Base-by-base conservation (phyloP, 1,140 invertebrate species). In the Zaprionus lachaisei region DNA sequence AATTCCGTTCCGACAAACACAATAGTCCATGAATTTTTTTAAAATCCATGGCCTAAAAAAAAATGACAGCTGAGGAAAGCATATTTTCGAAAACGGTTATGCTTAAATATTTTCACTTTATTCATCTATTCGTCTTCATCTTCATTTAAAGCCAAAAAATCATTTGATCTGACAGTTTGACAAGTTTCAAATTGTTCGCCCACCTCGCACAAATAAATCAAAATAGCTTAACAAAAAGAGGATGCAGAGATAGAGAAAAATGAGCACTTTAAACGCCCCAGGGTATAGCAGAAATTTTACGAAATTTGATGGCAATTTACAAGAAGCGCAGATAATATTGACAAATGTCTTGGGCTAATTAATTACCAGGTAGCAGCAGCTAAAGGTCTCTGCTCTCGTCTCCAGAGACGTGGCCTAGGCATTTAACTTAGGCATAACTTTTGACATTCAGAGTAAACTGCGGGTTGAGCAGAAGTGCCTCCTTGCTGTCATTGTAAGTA, bases 301-400 rank as follows among this genome's bases (percentile, higher is more conserved):
- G 28, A 54, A 77, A 66, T 80, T 69, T 31, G 72, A 51, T 57
- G 73, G 73, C 65, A 62, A 72, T 81, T 80, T 63, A 72, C 60
- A 72, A 65, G 64, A 66, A 65, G 62, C 70, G 64, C 79, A 64
- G 79, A 82, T 81, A 81, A 81, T 82, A 81, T 81, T 82, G 80
- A 82, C 80, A 81, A 82, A 82, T 81, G 65, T 77, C 79, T 77
- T 70, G 61, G 51, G 38, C 79, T 82, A 81, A 82, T 82, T 82
- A 82, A 82, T 82, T 82, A 78, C 62, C 80, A 67, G 74, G 79
- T 78, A 72, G 57, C 69, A 72, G 62, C 69, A 80, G 78, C 69
- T 77, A 61, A 74, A 65, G 47, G 51, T 58, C 47, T 65, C 47
- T 15, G 4, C 12, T n/a, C 44, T 17, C 24, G 14, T 60, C 71